Evolutionary conservation across 2,888 invertebrate species (phyloP).

Genomic region (Rhogogaster chlorosoma): DNA sequence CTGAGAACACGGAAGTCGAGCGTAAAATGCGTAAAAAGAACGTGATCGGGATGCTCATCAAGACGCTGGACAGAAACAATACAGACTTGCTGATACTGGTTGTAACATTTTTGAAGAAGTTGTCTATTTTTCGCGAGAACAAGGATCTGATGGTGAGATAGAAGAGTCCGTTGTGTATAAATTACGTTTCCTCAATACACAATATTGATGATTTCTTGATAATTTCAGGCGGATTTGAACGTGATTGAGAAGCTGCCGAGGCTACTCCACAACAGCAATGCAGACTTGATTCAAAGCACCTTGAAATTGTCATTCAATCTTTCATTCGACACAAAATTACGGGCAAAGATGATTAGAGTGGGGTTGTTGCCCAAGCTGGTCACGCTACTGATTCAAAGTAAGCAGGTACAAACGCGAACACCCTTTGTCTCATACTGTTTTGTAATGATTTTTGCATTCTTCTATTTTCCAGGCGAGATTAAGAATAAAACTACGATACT

Average conservation of each 20-base stretch:
- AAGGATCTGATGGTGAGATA: conserved; percentile 90
- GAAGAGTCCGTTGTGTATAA: not conserved
- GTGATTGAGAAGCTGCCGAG: conserved; percentile 92
- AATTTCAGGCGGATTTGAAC: conserved; percentile 82
- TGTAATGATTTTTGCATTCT: not conserved
- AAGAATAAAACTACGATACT: conserved; percentile 89
- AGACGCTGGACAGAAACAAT: conserved; percentile 94
- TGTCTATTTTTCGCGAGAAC: conserved; percentile 96
- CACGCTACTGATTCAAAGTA: conserved; percentile 85
- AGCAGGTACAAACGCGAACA: not conserved
- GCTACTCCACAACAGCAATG: conserved; percentile 83
- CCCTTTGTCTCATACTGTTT: not conserved
- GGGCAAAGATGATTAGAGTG: conserved; percentile 93
- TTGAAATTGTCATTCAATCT: conserved; percentile 95
- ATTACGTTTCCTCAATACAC: not conserved
- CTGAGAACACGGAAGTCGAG: conserved; percentile 96
- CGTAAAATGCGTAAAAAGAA: conserved; percentile 98
- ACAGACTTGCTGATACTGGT: conserved; percentile 93
- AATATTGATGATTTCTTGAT: conserved; percentile 48
- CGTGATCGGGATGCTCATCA: conserved; percentile 92
- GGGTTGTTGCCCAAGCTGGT: conserved; percentile 95
- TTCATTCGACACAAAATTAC: conserved; percentile 93
- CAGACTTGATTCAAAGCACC: conserved; percentile 89
- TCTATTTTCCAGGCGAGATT: conserved; percentile 82
- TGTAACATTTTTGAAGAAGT: conserved; percentile 95